Evolutionary conservation across 2,797 vertebrate species (phyloP), one percentile per base, ranked within the genome.

Genomic region (Leucoraja ocellata): DNA sequence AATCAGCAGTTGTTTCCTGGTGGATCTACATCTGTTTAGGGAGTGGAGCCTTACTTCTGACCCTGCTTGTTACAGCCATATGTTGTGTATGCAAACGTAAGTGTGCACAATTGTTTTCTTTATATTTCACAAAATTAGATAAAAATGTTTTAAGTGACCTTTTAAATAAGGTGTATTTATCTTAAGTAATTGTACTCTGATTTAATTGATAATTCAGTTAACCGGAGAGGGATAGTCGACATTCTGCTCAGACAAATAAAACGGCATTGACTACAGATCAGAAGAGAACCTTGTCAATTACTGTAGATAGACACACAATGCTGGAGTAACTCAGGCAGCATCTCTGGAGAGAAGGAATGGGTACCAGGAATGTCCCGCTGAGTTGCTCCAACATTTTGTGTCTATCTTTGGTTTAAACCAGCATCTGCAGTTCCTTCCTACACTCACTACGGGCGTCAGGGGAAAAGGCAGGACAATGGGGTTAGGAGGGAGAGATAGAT

Each of bases 1-100:
- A 58, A 16, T 28, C 71, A 92, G 84, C 18, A 9, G 16, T 65
- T 91, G 0, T 76, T 5, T 39, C 23, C 39, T 91, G 90, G 90
- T 91, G 90, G 90, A 71, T 91, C 68, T 92, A 92, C 28, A 23
- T 76, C 46, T 76, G 32, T 76, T 14, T 54, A 8, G 90, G 71
- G 46, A 2, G 32, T 92, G 90, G 71, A 28, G 71, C 4, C 14
- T n/a, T 76, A 71, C 23, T 92, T 23, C 68, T 91, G 46, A 71
- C 76, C 9, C 71, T 76, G 25, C 28, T 76, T 28, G 39, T 73
- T 76, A 76, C 25, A 74, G 21, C 25, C 46, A 21, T 58, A 6
- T 76, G 39, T 76, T 92, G 71, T 36, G 39, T 7, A 13, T 54
- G 36, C 71, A 54, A 36, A 76, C 21, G 90, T 76, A 76, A 92